Percentiles rank a stretch among this genome's conserved stretches.
These are phyloP conservation scores for Hippocampus mohnikei DNA, from an alignment of 2,113 vertebrate genomes.

Conservation along the genomic window DNA sequence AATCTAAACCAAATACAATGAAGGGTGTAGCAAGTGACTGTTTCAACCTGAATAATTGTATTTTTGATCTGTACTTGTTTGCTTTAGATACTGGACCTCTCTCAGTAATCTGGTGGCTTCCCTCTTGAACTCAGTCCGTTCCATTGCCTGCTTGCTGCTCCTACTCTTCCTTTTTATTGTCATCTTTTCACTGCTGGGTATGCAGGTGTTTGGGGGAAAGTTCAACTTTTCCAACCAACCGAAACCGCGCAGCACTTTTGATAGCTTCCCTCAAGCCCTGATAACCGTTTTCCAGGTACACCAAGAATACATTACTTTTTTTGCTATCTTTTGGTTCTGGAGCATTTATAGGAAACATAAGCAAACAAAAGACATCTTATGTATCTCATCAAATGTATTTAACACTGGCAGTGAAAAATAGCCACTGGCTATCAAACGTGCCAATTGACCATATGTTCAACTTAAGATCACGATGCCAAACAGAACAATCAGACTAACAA, in stretches of 20 bases:
- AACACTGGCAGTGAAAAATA: no score
- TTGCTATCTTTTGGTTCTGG: not conserved
- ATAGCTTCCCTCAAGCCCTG: conserved; percentile 94
- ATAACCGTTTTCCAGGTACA: conserved; percentile 96
- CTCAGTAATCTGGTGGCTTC: conserved; percentile 93
- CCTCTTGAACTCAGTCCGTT: conserved; percentile 91
- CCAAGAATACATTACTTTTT: not conserved
- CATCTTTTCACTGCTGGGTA: conserved; percentile 92
- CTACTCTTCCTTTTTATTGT: conserved; percentile 95
- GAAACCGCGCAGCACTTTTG: conserved; percentile 88
- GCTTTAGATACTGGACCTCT: conserved; percentile 87
- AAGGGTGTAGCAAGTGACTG: not conserved
- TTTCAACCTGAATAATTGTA: not conserved
- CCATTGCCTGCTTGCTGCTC: conserved; percentile 91
- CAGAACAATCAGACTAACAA: no score
- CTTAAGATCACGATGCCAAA: no score
- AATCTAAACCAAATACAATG: not conserved
- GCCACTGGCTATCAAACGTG: no score
- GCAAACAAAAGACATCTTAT: no score
- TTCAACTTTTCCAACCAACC: conserved; percentile 85
- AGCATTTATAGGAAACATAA: not conserved
- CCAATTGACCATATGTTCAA: no score
- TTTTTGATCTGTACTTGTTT: not conserved
- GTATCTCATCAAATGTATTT: no score
- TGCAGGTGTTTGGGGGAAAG: conserved; percentile 97